Base-by-base conservation (phyloP, 2,113 vertebrate species). In the Nibea coibor region DNA sequence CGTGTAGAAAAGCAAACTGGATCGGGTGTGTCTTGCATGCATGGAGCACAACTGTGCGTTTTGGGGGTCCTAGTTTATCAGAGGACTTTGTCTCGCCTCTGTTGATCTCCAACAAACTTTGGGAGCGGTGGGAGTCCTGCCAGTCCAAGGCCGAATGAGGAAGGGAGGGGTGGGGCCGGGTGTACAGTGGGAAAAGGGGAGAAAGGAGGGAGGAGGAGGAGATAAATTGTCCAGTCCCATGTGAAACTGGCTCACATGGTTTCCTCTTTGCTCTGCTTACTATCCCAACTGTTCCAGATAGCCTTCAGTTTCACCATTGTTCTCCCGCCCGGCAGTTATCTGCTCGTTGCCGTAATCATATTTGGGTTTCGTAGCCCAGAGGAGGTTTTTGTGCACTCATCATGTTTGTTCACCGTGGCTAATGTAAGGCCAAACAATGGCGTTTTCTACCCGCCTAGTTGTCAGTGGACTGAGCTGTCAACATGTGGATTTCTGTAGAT, bases 361-460 rank as follows among this genome's bases (percentile, higher is more conserved):
- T 84, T 91, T 92, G 83, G 85, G 88, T 91, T 91, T 88, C 17
- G 24, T 79, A 43, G 75, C 72, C 53, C 59, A 28, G 28, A 74
- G 82, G 56, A 87, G 39, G 39, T 81, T 80, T 85, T 58, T 69
- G 54, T 64, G 47, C 54, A 20, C 76, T 85, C 43, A 72, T 84
- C 81, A 70, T 92, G 77, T 85, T 89, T 91, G 64, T 91, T 86
- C 80, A 79, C 80, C 2, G 3, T 1, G 67, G 84, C 79, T 89
- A 86, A 90, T 87, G 85, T 81, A 74, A 70, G 81, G 76, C 75
- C 54, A 76, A 88, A 94, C 87, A 92, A 90, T 83, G 70, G 85
- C 1, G 19, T 87, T 89, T 88, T 90, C 89, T 83, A 56, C 45
- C 73, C 10, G 48, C 50, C 51, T 76, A n/a, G 72, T 75, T 84